phyloP scores from a whole-genome alignment of 2,888 invertebrate species.

The Cephus pygmeus region DNA sequence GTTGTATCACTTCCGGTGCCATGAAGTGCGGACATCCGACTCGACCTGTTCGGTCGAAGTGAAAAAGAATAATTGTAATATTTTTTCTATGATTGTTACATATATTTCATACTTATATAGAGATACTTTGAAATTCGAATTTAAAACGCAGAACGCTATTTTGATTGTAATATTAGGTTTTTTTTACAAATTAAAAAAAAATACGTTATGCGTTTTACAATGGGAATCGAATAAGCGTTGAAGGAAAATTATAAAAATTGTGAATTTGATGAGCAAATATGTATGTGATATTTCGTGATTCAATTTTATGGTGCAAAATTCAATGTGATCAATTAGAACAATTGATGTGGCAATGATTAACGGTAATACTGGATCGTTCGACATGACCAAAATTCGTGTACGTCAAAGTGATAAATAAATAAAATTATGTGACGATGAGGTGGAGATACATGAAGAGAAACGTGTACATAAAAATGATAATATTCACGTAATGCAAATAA shows the following conservation, averaged over 20 bases:
- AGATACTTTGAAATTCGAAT: not conserved
- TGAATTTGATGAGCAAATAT: no score
- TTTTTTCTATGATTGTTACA: not conserved
- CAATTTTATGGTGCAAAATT: no score
- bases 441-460: not conserved
- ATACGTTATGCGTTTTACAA: no score
- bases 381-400: no score
- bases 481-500: not conserved
- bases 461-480: not conserved
- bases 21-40: conserved; percentile 98
- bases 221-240: no score
- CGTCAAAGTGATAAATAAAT: not conserved
- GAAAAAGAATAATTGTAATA: not conserved
- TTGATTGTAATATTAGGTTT: no score
- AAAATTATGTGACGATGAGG: not conserved
- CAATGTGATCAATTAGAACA: no score
- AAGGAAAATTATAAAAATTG: no score
- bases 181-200: no score
- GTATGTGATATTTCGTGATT: no score
- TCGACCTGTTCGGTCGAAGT: conserved; percentile 73
- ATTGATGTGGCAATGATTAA: no score
- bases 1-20: conserved; percentile 96
- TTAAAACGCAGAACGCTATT: not conserved
- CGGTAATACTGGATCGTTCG: no score
- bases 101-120: not conserved